Evolutionary conservation across 64 coral and sea anemone species (phyloP).

Genomic region (Orbicella faveolata): DNA sequence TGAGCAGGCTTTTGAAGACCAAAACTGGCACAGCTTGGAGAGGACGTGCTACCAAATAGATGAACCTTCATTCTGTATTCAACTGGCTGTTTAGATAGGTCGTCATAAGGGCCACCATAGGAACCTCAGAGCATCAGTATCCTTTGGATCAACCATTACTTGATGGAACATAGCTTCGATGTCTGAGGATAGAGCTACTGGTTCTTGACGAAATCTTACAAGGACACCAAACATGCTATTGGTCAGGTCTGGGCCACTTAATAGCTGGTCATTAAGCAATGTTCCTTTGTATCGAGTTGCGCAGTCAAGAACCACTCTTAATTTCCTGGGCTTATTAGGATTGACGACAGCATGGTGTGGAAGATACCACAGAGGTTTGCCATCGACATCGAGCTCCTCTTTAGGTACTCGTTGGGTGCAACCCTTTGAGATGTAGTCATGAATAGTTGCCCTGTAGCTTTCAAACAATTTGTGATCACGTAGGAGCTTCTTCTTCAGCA

Average conservation of each 20-base stretch:
- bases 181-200: background rate
- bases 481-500: constrained; percentile 43
- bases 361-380: background rate
- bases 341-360: background rate
- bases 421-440: constrained; percentile 38
- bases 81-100: background rate
- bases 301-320: background rate
- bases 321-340: background rate
- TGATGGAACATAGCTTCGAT: constrained; percentile 3
- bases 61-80: background rate
- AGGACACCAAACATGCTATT: background rate
- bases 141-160: background rate
- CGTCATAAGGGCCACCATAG: background rate
- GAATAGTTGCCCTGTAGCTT: constrained; percentile 30
- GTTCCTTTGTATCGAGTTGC: background rate
- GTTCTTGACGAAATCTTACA: background rate
- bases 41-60: background rate
- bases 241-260: background rate
- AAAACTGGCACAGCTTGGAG: background rate
- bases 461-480: constrained; percentile 23
- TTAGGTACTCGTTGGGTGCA: constrained; percentile 40
- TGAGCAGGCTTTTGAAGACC: background rate
- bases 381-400: background rate
- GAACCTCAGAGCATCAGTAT: background rate
- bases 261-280: background rate